Evolutionary conservation across 1,140 invertebrate genomes (phyloP).

Genomic region (Papilio dardanus): DNA sequence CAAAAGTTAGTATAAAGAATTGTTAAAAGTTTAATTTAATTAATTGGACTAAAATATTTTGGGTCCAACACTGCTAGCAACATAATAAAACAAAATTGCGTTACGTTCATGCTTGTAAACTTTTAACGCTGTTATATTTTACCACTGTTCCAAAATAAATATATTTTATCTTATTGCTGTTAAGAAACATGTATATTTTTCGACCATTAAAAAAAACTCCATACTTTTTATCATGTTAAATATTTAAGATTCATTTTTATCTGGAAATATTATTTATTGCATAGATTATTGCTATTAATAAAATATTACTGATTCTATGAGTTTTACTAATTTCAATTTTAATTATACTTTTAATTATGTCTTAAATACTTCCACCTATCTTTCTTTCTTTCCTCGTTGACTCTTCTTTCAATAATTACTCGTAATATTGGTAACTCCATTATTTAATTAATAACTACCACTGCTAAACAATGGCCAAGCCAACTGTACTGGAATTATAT

Average conservation of each 20-base stretch:
- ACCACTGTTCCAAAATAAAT: neutral
- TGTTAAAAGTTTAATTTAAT: neutral
- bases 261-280: neutral
- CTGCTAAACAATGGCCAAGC: too few relatives aligned
- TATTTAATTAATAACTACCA: neutral
- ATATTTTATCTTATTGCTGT: neutral
- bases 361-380: neutral
- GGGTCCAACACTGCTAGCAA: neutral
- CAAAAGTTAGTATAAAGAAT: neutral
- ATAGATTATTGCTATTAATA: neutral
- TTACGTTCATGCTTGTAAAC: neutral
- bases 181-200: neutral
- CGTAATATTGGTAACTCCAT: too few relatives aligned
- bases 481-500: too few relatives aligned
- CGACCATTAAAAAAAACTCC: too few relatives aligned
- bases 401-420: too few relatives aligned
- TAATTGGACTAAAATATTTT: neutral
- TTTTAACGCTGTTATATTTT: too few relatives aligned
- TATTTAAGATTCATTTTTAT: neutral
- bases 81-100: constrained; percentile 14
- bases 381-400: neutral
- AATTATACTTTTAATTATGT: too few relatives aligned
- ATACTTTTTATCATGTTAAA: neutral
- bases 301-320: neutral
- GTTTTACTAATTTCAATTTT: too few relatives aligned